These are phyloP conservation scores for Lophius piscatorius DNA, from an alignment of 2,113 vertebrate species.

Conservation along the genomic window DNA sequence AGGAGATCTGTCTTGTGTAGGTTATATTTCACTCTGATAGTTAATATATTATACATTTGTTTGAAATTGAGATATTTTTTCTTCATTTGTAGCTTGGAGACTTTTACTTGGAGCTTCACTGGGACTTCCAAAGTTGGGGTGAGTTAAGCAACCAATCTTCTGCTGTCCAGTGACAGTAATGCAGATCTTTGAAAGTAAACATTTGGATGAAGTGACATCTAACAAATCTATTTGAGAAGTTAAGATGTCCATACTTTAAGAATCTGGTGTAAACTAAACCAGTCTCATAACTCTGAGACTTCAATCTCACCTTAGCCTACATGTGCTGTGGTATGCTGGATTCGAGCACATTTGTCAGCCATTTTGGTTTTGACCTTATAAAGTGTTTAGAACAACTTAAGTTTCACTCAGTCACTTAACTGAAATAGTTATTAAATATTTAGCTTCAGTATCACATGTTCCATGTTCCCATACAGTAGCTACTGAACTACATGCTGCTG, in stretches of 20 bases:
- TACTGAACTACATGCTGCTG: conserved; percentile 15
- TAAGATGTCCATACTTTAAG: not conserved
- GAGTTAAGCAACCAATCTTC: conserved; percentile 68
- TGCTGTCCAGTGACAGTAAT: not conserved
- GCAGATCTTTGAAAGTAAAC: too few relatives aligned
- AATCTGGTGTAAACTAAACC: conserved; percentile 5
- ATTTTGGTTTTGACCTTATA: too few relatives aligned
- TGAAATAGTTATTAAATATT: conserved; percentile 40
- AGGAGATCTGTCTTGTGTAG: too few relatives aligned
- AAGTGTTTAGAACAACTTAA: not conserved
- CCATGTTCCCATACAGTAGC: conserved; percentile 1
- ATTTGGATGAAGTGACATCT: too few relatives aligned
- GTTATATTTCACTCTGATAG: not conserved
- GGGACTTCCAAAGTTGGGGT: conserved; percentile 99
- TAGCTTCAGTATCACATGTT: conserved; percentile 11
- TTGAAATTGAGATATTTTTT: conserved; percentile 34
- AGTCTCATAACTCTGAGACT: not conserved
- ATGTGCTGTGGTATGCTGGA: not conserved
- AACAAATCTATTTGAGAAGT: not conserved
- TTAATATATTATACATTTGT: not conserved
- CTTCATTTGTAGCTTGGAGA: conserved; percentile 90
- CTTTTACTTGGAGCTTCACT: conserved; percentile 99
- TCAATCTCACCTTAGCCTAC: too few relatives aligned
- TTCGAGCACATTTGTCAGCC: too few relatives aligned
- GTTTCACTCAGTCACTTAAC: conserved; percentile 6